Percentiles rank a stretch among this genome's conserved stretches.
Conservation (phyloP, 2,113 vertebrate species). For the Carlito syrichta region DNA sequence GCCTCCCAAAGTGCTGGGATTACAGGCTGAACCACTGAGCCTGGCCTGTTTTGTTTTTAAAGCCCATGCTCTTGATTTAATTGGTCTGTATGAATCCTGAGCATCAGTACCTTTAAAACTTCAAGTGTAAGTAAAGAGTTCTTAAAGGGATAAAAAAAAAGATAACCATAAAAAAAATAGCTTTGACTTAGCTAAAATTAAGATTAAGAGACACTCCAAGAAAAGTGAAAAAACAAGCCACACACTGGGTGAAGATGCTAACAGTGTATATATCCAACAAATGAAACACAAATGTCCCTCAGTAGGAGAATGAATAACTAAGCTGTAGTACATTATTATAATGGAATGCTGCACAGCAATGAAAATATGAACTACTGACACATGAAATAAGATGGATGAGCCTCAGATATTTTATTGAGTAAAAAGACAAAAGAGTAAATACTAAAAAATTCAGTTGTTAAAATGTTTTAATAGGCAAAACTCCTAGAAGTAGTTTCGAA, state of each 20-base stretch:
- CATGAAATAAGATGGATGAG: neutral
- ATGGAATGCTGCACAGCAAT: neutral
- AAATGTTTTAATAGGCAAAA: too few species aligned
- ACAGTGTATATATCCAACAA: neutral
- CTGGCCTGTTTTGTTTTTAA: too few species aligned
- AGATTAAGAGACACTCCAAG: neutral
- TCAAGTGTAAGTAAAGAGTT: neutral
- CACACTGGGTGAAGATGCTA: neutral
- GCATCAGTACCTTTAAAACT: neutral
- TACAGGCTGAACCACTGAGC: too few species aligned
- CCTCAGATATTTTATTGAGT: neutral
- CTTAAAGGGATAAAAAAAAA: too few species aligned
- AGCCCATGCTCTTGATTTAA: neutral
- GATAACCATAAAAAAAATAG: neutral
- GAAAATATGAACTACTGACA: neutral
- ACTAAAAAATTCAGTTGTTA: neutral
- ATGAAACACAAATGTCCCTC: neutral
- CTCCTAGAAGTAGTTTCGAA: too few species aligned
- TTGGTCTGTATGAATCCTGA: neutral
- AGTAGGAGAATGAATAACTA: neutral
- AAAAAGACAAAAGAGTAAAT: neutral
- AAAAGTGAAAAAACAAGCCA: neutral
- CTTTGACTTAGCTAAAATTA: neutral
- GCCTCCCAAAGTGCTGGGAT: too few species aligned
- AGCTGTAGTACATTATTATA: neutral